A percentile compares a stretch with the other conserved stretches of the same genome.
Evolutionary conservation across 2,113 vertebrate species (phyloP).

Genomic region (Sapayoa aenigma): DNA sequence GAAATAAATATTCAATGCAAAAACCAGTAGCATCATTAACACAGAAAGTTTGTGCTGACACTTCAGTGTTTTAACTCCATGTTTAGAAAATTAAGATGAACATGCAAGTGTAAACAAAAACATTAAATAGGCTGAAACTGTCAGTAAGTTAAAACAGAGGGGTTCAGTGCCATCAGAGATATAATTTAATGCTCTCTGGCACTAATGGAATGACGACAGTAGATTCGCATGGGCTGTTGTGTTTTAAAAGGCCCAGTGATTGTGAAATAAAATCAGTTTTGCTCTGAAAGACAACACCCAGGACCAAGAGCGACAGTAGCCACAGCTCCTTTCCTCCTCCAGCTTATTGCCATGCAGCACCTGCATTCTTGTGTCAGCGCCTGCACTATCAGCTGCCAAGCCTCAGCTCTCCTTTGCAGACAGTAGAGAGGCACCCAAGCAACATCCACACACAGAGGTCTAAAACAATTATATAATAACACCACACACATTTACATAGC

Average conservation of each 20-base stretch:
- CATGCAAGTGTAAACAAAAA: background rate
- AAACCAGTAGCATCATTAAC: background rate
- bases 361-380: fast-evolving
- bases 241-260: background rate
- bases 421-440: background rate
- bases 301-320: background rate
- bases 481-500: background rate
- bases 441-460: background rate
- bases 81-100: background rate
- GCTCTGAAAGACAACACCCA: background rate
- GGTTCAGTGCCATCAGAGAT: background rate
- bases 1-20: background rate
- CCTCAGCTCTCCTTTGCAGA: background rate
- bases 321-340: background rate
- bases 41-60: background rate
- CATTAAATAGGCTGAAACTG: background rate
- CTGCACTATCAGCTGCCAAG: background rate
- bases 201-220: background rate
- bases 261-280: background rate
- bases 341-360: fast-evolving
- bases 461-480: background rate
- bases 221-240: background rate
- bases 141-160: background rate
- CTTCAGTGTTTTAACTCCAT: background rate
- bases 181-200: background rate